Conservation (phyloP, 2,888 invertebrate species). For the Amphipoea lucens region DNA sequence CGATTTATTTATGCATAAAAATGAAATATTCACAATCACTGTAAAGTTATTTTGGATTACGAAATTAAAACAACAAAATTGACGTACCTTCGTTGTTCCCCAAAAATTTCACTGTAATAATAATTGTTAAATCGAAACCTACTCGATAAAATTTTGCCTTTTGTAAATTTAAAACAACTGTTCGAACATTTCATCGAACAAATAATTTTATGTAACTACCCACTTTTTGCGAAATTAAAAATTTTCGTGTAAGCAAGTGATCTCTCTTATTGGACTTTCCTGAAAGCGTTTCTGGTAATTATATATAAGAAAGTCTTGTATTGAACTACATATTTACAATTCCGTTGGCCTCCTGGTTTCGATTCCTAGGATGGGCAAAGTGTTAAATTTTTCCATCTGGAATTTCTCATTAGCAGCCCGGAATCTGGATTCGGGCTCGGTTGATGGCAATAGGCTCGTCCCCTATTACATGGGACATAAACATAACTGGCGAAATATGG, state of each 20-base stretch:
- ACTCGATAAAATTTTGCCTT: constrained; percentile 16
- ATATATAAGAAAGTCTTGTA: neutral
- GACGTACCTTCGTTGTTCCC: constrained; percentile 16
- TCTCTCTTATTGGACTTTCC: neutral
- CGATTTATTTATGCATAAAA: constrained; percentile 6
- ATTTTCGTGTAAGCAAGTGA: neutral
- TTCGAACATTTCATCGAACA: neutral
- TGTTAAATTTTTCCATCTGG: neutral
- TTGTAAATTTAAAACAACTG: constrained; percentile 14
- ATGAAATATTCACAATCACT: neutral
- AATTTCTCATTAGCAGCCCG: neutral
- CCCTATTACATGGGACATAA: neutral
- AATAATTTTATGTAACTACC: neutral
- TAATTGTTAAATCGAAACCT: constrained; percentile 33
- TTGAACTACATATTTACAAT: neutral
- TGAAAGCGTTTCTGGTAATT: neutral
- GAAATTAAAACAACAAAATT: constrained; percentile 23
- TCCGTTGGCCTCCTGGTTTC: neutral
- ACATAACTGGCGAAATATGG: neutral
- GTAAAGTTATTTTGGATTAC: constrained; percentile 13
- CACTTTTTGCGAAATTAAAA: neutral
- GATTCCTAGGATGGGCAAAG: neutral
- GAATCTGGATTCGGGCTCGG: neutral
- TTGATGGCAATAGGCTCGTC: neutral
- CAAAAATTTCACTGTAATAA: constrained; percentile 17